phyloP scores from a whole-genome alignment of 2,113 vertebrate species.

The Amphiprion percula region DNA sequence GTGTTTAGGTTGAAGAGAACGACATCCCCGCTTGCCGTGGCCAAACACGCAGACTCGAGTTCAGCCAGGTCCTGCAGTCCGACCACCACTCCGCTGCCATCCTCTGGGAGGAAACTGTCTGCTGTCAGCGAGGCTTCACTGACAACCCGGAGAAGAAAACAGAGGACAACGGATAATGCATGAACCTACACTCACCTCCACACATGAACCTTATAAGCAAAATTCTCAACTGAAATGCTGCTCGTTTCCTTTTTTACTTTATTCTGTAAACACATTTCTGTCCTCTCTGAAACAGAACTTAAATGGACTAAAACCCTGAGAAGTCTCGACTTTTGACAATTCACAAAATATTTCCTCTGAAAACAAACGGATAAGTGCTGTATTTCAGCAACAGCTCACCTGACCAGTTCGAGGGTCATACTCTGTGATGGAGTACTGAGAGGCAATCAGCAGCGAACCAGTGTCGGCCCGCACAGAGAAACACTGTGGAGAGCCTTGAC shows the following conservation, averaged over 20 bases:
- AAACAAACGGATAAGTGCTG: neutral
- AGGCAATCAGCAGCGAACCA: slow-evolving; percentile 86
- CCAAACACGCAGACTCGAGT: slow-evolving; percentile 91
- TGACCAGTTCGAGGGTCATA: slow-evolving; percentile 80
- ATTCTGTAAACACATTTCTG: no score
- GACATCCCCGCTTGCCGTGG: slow-evolving; percentile 91
- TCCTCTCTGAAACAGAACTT: no score
- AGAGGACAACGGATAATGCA: no score
- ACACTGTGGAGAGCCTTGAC: slow-evolving; percentile 85
- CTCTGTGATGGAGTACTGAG: slow-evolving; percentile 86
- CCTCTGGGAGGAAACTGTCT: slow-evolving; percentile 88
- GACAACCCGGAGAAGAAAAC: slow-evolving; percentile 80
- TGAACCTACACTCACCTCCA: no score
- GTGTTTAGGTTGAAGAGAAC: slow-evolving; percentile 89
- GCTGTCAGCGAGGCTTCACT: slow-evolving; percentile 86
- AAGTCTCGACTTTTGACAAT: no score
- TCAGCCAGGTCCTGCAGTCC: slow-evolving; percentile 92
- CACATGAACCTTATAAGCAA: no score
- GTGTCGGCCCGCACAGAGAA: slow-evolving; percentile 82
- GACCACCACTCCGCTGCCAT: slow-evolving; percentile 88
- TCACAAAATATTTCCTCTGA: no score
- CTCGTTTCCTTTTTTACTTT: no score
- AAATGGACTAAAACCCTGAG: no score
- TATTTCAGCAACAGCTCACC: slow-evolving; percentile 60
- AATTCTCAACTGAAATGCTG: no score